Base-by-base conservation (phyloP, 1,140 invertebrate genomes). In the Pantala flavescens region DNA sequence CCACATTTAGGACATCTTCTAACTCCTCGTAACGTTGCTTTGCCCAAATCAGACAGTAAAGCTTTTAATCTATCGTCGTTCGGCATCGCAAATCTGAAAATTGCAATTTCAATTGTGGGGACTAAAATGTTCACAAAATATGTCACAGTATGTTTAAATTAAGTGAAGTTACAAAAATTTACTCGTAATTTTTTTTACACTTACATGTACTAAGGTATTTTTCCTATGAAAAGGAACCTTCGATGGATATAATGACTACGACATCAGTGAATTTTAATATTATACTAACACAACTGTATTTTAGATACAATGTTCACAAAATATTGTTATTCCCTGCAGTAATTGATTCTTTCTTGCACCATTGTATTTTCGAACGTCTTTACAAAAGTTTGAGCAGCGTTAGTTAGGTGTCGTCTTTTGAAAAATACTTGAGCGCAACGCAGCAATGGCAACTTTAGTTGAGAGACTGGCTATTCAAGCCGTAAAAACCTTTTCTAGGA, bases 1-100 rank as follows among this genome's bases (percentile, higher is more conserved):
- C 90, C 90, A 85, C 92, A 94, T 80, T 93, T 91, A 3, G 89
- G 88, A 81, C 91, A 94, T 79, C 90, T 91, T 77, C 89, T 84
- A 0, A 93, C 87, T 76, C 91, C 92, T 79, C 88, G 84, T 77
- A 88, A 81, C 74, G 88, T 92, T 76, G 86, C 88, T 82, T 85
- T 90, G 76, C 90, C 91, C 78, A 90, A 83, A 84, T 87, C 90
- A 79, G 82, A 87, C 79, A 87, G 83, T 0, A 86, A 79, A 19
- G 80, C 78, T 78, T 85, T 85, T 11, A 82, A 71, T 78, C 83
- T 84, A 43, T 80, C 79, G 71, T 81, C 77, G n/a, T 76, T 76
- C n/a, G 77, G 71, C 71, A 72, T 72, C 1, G 1, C 12, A 36
- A 36, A 9, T 36, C 28, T 36, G 28, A 36, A 36, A 36, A 36